Conservation (phyloP, 2,888 invertebrate species). For the Acleris cristana region DNA sequence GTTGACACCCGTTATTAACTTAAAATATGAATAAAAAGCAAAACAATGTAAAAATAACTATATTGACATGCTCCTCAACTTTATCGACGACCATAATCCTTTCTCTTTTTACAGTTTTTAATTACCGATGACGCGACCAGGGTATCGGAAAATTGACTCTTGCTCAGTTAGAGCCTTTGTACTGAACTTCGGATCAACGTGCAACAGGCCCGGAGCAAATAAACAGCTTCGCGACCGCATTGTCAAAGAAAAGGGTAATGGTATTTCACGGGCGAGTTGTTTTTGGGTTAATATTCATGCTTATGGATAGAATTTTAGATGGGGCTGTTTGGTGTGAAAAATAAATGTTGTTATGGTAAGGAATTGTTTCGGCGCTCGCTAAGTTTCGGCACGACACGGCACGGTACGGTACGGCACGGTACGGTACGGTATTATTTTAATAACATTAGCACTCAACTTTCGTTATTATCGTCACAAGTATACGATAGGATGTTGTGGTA, state of each 20-base stretch:
- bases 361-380: not conserved
- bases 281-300: conserved; percentile 12
- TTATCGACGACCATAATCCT: not conserved
- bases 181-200: conserved; percentile 27
- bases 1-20: no score
- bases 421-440: no score
- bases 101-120: conserved; percentile 6
- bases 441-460: no score
- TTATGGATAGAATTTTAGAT: conserved; percentile 7
- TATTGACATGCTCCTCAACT: not conserved
- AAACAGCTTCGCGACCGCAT: conserved; percentile 22
- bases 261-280: conserved; percentile 19
- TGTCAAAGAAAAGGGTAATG: conserved; percentile 31
- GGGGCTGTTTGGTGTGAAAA: conserved; percentile 5
- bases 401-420: no score
- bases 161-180: conserved; percentile 23
- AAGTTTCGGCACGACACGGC: no score
- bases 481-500: no score
- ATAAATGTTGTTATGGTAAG: not conserved
- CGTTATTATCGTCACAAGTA: no score
- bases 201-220: conserved; percentile 32
- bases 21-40: no score
- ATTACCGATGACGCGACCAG: conserved; percentile 5
- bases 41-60: no score
- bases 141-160: conserved; percentile 27